Percentiles rank a stretch among this genome's conserved stretches.
These are phyloP conservation scores for Sebastiscus tertius DNA, from an alignment of 2,797 vertebrate species.

Conservation along the genomic window DNA sequence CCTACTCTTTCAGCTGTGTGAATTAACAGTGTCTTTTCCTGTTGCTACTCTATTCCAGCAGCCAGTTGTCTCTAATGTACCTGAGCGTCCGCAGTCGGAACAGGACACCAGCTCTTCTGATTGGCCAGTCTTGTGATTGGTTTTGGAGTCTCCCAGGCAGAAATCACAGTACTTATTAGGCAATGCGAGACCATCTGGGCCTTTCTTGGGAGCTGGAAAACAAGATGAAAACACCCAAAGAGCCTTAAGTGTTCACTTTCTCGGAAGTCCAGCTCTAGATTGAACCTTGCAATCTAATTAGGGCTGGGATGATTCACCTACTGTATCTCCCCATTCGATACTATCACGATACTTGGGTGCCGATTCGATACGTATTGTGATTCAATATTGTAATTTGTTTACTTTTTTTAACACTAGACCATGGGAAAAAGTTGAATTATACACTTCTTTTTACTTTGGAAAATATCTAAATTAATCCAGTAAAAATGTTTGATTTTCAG, in stretches of 20 bases:
- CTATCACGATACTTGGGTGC: no score
- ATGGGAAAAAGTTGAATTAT: no score
- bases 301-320: no score
- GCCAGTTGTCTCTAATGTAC: constrained; percentile 62
- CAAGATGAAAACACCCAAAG: background rate
- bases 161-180: constrained; percentile 98
- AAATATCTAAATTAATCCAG: no score
- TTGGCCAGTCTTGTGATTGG: constrained; percentile 95
- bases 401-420: no score
- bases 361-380: no score
- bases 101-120: constrained; percentile 96
- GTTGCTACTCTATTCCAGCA: background rate
- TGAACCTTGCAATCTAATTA: background rate
- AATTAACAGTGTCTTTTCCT: background rate
- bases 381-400: no score
- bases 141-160: constrained; percentile 94
- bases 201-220: constrained; percentile 87
- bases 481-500: no score
- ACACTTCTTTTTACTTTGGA: no score
- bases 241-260: background rate
- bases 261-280: background rate
- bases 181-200: constrained; percentile 91
- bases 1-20: background rate
- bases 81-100: constrained; percentile 95
- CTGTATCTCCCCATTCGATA: no score